Base-by-base conservation (phyloP, 2,113 vertebrate genomes). In the Illadopsis cleaveri region DNA sequence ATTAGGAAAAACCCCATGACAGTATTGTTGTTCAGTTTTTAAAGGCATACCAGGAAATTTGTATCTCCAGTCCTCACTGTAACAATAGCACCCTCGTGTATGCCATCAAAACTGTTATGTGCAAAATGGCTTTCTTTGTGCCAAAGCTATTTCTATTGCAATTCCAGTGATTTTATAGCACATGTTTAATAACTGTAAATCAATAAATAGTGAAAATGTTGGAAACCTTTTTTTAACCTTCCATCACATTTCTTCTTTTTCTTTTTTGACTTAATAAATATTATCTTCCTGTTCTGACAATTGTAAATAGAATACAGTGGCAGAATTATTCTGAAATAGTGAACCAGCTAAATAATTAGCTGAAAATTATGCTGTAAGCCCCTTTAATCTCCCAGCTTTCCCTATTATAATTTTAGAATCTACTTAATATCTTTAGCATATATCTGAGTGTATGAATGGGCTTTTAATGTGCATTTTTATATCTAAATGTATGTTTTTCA, bases 91-190 rank as follows among this genome's bases (percentile, higher is more conserved):
- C 69, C 57, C 69, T 94, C 5, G 15, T 86, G 60, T 68, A 92
- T 82, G 77, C 81, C 65, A 93, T 96, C 57, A 92, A 80, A 97
- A 88, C 82, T 45, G 37, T 88, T 80, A 61, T 42, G 70, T 68
- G 71, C 85, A 90, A 82, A 93, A 82, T 78, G 30, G 7, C 82
- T 82, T 91, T 42, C 42, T 82, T 85, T 65, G 77, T 93, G 93
- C 94, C 94, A 96, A 87, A 95, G 53, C 69, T 92, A 68, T 95
- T 94, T 75, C 94, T 85, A 0, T 62, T 61, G 84, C 65, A 87
- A 50, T 95, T 86, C 16, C n/a, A 75, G 3, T 89, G 57, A 69
- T 50, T 93, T 94, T 88, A 60, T 68, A 78, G 66, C 57, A 77
- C 50, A 11, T 79, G 60, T n/a, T 93, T 79, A 93, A 89, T 86